Evolutionary conservation across 2,797 vertebrate genomes (phyloP), one percentile per base, ranked within the genome.

Genomic region (Macropodus opercularis): DNA sequence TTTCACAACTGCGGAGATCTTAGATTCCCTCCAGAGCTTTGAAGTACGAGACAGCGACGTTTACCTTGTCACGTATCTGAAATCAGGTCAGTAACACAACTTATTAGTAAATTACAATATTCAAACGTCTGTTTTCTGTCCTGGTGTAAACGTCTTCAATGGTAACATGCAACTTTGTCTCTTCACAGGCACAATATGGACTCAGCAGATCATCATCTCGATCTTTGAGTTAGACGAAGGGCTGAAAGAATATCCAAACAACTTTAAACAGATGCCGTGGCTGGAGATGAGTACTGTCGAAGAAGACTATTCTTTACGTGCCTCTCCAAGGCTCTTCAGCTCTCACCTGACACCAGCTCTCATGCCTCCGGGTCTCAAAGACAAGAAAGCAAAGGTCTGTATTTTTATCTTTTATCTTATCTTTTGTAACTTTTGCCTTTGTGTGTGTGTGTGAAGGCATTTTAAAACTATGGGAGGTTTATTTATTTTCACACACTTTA

Each of bases 21-120:
- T 92, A 0, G 90, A 92, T 21, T 90, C 85, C 3, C 89, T 92
- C 1, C 82, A 88, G 62, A 79, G 38, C 43, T 90, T 90, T 54
- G 64, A 84, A 32, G 77, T 89, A 18, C 58, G 78, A 53, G 86
- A 88, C 42, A 84, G 71, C 9, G 89, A 91, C 44, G 14, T 89
- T 17, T 73, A 88, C 51, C 55, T 92, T 3, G 78, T 90, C 24
- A 91, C 90, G 1, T 91, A 89, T 36, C 87, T 83, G 26, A 90
- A 90, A 40, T 91, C 89, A 68, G 90, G 89, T 90, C 15, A 62
- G 86, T 67, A 40, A 63, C 23, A 52, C 6, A 19, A 11, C 8
- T 19, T 0, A 39, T 46, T 2, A 3, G 0, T 5, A 6, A n/a
- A n/a, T 46, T 8, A 9, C 17, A 10, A 13, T 15, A 9, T 29